Evolutionary conservation across 2,797 vertebrate genomes (phyloP), one percentile per base, ranked within the genome.

Genomic region (Dallia pectoralis): DNA sequence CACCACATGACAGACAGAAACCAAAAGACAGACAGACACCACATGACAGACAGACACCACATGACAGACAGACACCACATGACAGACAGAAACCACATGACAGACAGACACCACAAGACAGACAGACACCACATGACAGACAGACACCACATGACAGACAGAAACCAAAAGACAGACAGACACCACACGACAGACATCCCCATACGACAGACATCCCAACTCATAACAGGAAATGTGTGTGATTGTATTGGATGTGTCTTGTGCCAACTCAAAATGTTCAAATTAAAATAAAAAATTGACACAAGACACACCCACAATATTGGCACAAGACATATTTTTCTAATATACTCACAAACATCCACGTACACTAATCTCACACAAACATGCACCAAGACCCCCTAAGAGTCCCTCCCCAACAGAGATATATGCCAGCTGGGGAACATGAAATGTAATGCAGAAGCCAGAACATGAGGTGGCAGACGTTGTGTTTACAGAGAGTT

Each of bases 401-500:
- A 79, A 36, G 65, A 75, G 70, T 75, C 76, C 78, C 79, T 75
- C 81, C 81, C 73, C 65, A n/a, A 25, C n/a, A 32, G 29, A 63
- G 0, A 32, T 19, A 62, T 67, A 14, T 2, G 2, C 67, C 74
- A 77, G 75, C 75, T 62, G 15, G 61, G 44, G 69, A 56, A 79
- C 74, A 32, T 36, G 67, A 11, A 6, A 40, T 47, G 29, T 27
- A 62, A 56, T 74, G 69, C 32, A 33, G 73, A 67, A 68, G 32
- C 73, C 48, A 64, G 56, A 67, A 4, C 59, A 63, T 32, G 61
- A 30, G 32, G 27, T 4, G 5, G 18, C 2, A 25, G 8, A 53
- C 19, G 6, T 22, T 56, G 18, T 22, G 53, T 56, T 56, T 56
- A 11, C n/a, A 56, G 53, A 18, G n/a, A 56, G 53, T 56, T 56